Evolutionary conservation across 2,797 vertebrate species (phyloP).

Genomic region (Acestrorhynchus altus): DNA sequence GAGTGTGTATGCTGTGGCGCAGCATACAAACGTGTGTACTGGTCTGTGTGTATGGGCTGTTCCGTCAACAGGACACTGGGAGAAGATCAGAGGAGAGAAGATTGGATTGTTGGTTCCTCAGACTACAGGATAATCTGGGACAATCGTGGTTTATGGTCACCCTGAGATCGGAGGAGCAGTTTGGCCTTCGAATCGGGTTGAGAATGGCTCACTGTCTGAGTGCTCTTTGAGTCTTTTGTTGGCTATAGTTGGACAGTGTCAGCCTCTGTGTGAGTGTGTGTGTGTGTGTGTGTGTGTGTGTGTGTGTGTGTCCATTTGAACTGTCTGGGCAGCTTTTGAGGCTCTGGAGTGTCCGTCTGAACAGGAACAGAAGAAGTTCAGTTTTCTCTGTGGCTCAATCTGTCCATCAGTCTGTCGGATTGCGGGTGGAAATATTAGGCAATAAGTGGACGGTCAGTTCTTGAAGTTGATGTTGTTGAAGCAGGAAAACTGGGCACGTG

Average conservation of each 20-base stretch:
- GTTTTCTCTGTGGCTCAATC: neutral
- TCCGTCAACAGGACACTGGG: no score
- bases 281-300: conserved; percentile 10
- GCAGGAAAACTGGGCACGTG: no score
- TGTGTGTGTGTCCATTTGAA: neutral
- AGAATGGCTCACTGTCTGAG: conserved; percentile 26
- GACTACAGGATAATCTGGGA: no score
- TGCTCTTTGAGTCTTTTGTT: conserved; percentile 22
- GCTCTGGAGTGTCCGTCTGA: conserved; percentile 36
- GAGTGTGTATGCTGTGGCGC: no score
- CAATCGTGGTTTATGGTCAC: neutral
- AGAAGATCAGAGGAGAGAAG: no score
- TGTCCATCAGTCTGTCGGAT: neutral
- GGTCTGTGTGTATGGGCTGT: no score
- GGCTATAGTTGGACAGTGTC: conserved; percentile 31
- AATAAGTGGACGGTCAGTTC: no score
- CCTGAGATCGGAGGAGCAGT: conserved; percentile 10
- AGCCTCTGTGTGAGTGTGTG: neutral
- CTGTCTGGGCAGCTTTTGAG: conserved; percentile 32
- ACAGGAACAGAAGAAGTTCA: conserved; percentile 34
- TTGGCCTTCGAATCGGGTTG: conserved; percentile 38
- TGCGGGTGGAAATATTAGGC: no score
- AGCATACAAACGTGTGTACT: no score
- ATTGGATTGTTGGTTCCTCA: no score
- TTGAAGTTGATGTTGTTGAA: no score